phyloP scores from a whole-genome alignment of 2,797 vertebrate genomes.

The Zalophus californianus region DNA sequence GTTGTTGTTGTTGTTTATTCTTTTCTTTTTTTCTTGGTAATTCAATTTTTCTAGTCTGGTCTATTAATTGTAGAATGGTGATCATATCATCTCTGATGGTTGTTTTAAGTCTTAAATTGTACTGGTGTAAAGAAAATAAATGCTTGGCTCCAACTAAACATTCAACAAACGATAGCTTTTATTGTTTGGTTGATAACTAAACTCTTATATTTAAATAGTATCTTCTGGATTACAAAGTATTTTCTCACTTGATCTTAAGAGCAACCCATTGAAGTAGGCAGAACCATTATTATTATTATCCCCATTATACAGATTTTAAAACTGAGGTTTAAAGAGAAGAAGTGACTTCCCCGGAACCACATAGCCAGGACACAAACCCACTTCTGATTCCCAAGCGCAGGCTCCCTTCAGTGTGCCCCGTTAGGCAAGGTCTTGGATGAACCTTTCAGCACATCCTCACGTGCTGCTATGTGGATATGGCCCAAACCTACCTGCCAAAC shows the following conservation, averaged over 20 bases:
- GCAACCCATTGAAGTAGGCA: not conserved
- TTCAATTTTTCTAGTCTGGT: not conserved
- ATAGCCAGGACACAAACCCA: not conserved
- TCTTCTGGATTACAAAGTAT: conserved; percentile 43
- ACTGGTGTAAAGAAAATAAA: not conserved
- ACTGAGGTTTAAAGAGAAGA: not conserved
- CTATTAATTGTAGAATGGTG: not conserved
- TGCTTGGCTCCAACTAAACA: not conserved
- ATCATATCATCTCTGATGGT: not conserved
- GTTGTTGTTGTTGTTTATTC: not conserved
- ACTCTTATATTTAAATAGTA: not conserved
- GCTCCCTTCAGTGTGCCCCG: not conserved
- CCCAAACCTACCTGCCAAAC: not conserved
- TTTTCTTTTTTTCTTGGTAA: not conserved
- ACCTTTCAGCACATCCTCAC: not conserved
- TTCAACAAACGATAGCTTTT: not conserved
- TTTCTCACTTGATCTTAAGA: conserved; percentile 51
- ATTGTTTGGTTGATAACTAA: not conserved
- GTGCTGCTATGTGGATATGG: not conserved
- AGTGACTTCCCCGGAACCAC: not conserved
- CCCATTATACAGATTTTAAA: not conserved
- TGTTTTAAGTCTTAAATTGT: conserved; percentile 9
- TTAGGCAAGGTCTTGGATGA: not conserved
- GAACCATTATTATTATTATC: not conserved
- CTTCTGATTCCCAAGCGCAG: not conserved